These are phyloP conservation scores for Scaptomyza montana DNA, from an alignment of 1,140 invertebrate genomes.

Conservation along the genomic window DNA sequence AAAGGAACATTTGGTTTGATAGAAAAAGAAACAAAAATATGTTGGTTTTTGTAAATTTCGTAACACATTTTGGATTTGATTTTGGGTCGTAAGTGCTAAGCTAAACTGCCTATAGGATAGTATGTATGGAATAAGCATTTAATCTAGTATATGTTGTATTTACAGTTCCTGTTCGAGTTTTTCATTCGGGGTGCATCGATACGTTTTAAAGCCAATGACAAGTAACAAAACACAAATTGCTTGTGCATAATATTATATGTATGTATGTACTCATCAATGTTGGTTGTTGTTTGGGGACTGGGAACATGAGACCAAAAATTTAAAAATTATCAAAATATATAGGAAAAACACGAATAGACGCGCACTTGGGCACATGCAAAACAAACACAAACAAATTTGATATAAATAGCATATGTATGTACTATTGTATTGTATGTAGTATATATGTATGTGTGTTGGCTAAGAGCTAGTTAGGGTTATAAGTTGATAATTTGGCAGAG, in stretches of 20 bases:
- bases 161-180: constrained; percentile 19
- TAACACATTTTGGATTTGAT: constrained; percentile 51
- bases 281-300: not conserved
- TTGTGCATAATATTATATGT: constrained; percentile 31
- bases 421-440: constrained; percentile 21
- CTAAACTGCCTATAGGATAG: constrained; percentile 50
- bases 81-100: constrained; percentile 55
- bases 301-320: constrained; percentile 19
- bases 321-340: constrained; percentile 22
- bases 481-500: constrained; percentile 62
- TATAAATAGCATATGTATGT: constrained; percentile 13
- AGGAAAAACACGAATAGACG: constrained; percentile 35
- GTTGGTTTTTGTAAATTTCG: constrained; percentile 75
- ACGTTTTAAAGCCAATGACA: constrained; percentile 28
- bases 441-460: constrained; percentile 38
- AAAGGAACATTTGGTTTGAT: constrained; percentile 56
- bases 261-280: constrained; percentile 22
- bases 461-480: constrained; percentile 71
- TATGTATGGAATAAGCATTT: constrained; percentile 5
- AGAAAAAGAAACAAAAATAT: constrained; percentile 82
- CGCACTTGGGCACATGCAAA: constrained; percentile 75
- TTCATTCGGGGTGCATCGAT: constrained; percentile 24
- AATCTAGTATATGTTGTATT: constrained; percentile 31
- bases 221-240: constrained; percentile 34
- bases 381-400: constrained; percentile 77